Percentiles rank a stretch among this genome's conserved stretches.
These are phyloP conservation scores for Indicator indicator DNA, from an alignment of 2,113 vertebrate species.

Conservation along the genomic window DNA sequence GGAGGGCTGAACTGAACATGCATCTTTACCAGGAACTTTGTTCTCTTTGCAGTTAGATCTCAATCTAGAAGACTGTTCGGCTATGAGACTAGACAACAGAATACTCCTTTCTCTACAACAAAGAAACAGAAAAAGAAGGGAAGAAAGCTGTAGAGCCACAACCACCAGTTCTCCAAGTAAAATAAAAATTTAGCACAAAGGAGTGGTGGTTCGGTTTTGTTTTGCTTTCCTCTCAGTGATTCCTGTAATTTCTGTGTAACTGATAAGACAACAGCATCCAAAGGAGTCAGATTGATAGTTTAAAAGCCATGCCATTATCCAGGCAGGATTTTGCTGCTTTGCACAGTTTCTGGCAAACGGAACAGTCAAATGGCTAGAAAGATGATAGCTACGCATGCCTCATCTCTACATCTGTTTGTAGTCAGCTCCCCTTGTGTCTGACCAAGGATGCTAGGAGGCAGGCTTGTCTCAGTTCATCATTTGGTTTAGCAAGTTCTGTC, in stretches of 20 bases:
- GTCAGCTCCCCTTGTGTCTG: neutral
- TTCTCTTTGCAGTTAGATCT: neutral
- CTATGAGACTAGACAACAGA: neutral
- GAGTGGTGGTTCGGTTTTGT: neutral
- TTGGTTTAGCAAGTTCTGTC: neutral
- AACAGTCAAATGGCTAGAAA: neutral
- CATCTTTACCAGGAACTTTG: neutral
- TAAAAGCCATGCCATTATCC: neutral
- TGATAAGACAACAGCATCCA: neutral
- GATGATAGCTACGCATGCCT: neutral
- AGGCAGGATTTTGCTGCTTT: neutral
- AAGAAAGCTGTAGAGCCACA: neutral
- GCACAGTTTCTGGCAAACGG: neutral
- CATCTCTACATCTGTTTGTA: neutral
- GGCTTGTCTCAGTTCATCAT: neutral
- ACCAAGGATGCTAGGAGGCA: neutral
- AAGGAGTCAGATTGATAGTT: neutral
- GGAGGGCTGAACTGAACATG: neutral
- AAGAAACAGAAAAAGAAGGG: neutral
- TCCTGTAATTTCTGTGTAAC: neutral
- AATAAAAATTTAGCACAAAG: neutral
- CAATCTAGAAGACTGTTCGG: neutral
- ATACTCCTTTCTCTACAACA: neutral
- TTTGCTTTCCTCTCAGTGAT: neutral
- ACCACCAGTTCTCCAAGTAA: neutral